Evolutionary conservation across 2,113 vertebrate species (phyloP).

Genomic region (Mohoua ochrocephala): DNA sequence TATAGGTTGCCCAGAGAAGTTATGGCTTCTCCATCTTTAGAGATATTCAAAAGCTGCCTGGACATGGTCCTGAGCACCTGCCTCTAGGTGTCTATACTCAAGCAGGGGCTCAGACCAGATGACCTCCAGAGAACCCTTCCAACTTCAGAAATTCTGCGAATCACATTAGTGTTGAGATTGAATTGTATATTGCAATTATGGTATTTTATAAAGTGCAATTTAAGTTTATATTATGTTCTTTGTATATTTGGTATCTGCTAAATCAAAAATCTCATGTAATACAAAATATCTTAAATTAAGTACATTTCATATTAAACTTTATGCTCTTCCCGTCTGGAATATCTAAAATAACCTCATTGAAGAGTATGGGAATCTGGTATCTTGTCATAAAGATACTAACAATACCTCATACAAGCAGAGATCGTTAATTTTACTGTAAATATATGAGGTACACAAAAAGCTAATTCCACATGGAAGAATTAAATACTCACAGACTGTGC

Average conservation of each 20-base stretch:
- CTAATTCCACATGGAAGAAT: background rate
- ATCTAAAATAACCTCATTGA: background rate
- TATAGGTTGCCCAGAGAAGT: background rate
- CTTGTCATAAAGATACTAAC: background rate
- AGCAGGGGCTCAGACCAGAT: background rate
- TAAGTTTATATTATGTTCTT: background rate
- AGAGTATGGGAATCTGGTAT: background rate
- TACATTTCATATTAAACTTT: background rate
- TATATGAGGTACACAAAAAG: background rate
- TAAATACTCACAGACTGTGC: background rate
- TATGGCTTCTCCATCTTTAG: background rate
- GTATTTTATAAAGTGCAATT: background rate
- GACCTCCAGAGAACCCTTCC: background rate
- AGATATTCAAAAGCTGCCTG: background rate
- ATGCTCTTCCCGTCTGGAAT: background rate
- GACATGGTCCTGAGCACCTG: background rate
- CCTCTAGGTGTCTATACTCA: rapidly evolving
- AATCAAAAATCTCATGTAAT: background rate
- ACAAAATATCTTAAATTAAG: background rate
- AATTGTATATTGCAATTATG: background rate
- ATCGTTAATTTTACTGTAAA: background rate
- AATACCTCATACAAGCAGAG: background rate
- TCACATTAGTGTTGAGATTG: background rate
- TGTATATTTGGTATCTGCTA: background rate
- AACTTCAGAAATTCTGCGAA: background rate